Percentiles rank a stretch among this genome's conserved stretches.
Conservation (phyloP, 2,888 invertebrate species). For the Cremastinae sp. region DNA sequence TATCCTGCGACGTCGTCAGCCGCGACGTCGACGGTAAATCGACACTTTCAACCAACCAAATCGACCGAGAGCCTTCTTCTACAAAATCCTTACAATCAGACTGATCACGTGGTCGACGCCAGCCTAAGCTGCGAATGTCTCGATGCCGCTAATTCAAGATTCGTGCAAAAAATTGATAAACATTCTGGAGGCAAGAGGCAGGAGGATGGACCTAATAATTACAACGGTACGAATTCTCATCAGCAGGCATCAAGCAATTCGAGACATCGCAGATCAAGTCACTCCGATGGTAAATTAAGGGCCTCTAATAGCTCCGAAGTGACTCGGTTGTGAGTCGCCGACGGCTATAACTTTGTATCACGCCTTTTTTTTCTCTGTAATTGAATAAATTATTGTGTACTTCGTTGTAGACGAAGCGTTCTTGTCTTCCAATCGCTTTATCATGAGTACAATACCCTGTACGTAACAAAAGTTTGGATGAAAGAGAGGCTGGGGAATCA, state of each 20-base stretch:
- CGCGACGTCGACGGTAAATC: constrained; percentile 78
- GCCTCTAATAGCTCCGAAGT: constrained; percentile 69
- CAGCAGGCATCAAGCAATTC: constrained; percentile 52
- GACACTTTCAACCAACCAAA: constrained; percentile 86
- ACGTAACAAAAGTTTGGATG: no score
- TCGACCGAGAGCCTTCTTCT: constrained; percentile 90
- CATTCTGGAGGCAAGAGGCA: constrained; percentile 62
- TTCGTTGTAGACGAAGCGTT: constrained; percentile 51
- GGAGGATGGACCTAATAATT: constrained; percentile 63
- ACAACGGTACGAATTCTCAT: constrained; percentile 44
- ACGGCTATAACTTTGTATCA: constrained; percentile 33
- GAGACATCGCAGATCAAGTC: constrained; percentile 77
- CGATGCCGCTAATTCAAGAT: constrained; percentile 76
- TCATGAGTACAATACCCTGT: no score
- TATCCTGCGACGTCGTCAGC: constrained; percentile 77
- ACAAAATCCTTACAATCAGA: constrained; percentile 83
- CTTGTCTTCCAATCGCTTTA: background rate
- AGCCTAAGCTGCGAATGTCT: constrained; percentile 88
- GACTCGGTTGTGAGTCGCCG: constrained; percentile 70
- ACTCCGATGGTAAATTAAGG: constrained; percentile 75
- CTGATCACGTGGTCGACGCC: constrained; percentile 83
- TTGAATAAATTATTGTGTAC: constrained; percentile 64
- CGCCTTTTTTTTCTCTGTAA: constrained; percentile 25
- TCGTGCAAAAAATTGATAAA: constrained; percentile 71
- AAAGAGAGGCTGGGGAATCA: no score